Base-by-base conservation (phyloP, 2,888 invertebrate genomes). In the Harpalus rubripes region DNA sequence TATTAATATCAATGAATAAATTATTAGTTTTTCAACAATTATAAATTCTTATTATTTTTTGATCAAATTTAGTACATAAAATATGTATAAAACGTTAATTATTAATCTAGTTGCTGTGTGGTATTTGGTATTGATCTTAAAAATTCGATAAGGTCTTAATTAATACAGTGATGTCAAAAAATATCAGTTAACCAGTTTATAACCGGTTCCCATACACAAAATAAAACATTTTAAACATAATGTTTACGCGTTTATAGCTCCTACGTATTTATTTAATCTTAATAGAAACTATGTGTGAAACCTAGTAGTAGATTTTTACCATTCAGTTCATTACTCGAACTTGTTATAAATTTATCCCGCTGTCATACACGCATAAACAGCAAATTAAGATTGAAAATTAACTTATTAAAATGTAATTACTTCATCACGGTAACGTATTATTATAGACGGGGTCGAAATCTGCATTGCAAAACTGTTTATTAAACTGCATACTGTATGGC, bases 351-450 rank as follows among this genome's bases (percentile, higher is more conserved):
- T 78, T 78, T 65, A 76, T 52, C 72, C 44, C 16, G 65, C 72
- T 84, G 44, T 84, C 84, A 76, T 82, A 82, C 74, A 65, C 78
- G 84, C 65, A 83, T 83, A 83, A 83, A 76, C 76, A 84, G 63
- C 79, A 44, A 85, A 85, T 85, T 85, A 85, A 85, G 80, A 85
- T 85, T 72, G 85, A 85, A 85, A 85, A 80, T 85, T 80, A 85
- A 80, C 80, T 85, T 85, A 85, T 85, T 85, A 85, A 85, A 85
- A 85, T 85, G 80, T 85, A 85, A 85, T 85, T 80, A 85, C 85
- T 80, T 85, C 85, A 85, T 85, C 85, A 85, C 59, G 58, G 39
- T 56, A 79, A 80, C 80, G 85, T 85, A 85, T 80, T 80, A 85
- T 85, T 85, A 52, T 52, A n/a, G n/a, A 85, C 68, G 32, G 58